Conservation (phyloP, 1,140 invertebrate species). For the Drosophila bipectinata region DNA sequence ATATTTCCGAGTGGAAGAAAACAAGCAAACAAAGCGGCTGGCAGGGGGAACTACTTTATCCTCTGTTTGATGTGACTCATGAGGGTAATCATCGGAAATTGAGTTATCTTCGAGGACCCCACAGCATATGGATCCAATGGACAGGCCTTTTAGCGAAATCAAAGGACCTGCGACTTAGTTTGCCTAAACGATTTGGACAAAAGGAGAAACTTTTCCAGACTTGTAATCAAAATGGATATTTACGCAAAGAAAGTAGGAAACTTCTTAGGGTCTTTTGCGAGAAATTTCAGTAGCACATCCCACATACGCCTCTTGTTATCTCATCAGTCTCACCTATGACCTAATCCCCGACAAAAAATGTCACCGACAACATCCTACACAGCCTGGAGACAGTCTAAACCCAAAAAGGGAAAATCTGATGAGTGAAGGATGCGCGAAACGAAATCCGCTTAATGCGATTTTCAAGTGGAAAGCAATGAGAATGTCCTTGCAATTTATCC, state of each 20-base stretch:
- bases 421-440: slow-evolving; percentile 56
- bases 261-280: slow-evolving; percentile 1
- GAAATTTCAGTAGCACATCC: slow-evolving; percentile 25
- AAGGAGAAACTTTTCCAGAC: slow-evolving; percentile 31
- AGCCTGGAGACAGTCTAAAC: slow-evolving; percentile 6
- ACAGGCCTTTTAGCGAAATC: slow-evolving; percentile 28
- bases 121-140: slow-evolving; percentile 47
- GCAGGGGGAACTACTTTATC: slow-evolving; percentile 1
- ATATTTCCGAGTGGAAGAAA: slow-evolving; percentile 41
- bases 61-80: slow-evolving; percentile 59
- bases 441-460: slow-evolving; percentile 74
- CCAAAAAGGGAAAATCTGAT: slow-evolving; percentile 25
- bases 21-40: slow-evolving; percentile 51
- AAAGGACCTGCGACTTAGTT: slow-evolving; percentile 48
- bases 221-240: slow-evolving; percentile 10
- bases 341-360: slow-evolving; percentile 57
- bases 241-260: neutral
- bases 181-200: slow-evolving; percentile 21
- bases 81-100: slow-evolving; percentile 75
- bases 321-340: slow-evolving; percentile 53
- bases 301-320: slow-evolving; percentile 40
- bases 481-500: slow-evolving; percentile 35
- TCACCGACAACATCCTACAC: slow-evolving; percentile 28
- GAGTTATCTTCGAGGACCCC: slow-evolving; percentile 71
- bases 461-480: slow-evolving; percentile 73